phyloP scores from a whole-genome alignment of 2,113 vertebrate species.

The Rhabdomys dilectus region DNA sequence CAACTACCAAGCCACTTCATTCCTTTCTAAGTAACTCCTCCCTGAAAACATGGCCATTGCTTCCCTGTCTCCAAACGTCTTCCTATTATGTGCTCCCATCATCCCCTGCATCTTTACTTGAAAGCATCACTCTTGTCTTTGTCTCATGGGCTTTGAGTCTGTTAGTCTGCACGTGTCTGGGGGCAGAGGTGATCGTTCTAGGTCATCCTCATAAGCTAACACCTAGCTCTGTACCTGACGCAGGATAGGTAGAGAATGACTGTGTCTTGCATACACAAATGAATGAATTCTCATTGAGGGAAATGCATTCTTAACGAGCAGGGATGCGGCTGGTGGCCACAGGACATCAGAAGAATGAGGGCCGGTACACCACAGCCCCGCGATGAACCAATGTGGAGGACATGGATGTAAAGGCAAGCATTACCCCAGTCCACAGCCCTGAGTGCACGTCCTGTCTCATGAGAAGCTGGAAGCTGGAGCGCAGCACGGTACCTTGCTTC shows the following conservation, averaged over 20 bases:
- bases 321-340: background rate
- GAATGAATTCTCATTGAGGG: background rate
- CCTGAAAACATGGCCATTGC: background rate
- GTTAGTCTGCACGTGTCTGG: background rate
- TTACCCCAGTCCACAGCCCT: background rate
- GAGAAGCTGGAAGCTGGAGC: background rate
- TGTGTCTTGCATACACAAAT: background rate
- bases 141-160: background rate
- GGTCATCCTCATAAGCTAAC: background rate
- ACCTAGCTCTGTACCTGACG: background rate
- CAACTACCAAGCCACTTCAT: background rate
- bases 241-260: background rate
- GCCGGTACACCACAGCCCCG: background rate
- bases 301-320: background rate
- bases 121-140: background rate
- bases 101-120: background rate
- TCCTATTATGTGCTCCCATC: background rate
- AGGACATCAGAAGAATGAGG: background rate
- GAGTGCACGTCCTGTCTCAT: background rate
- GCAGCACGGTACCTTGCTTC: conserved; percentile 91
- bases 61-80: background rate
- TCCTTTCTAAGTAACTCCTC: background rate
- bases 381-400: background rate
- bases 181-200: background rate
- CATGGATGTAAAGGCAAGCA: background rate